These are phyloP conservation scores for Dipodomys merriami DNA, from an alignment of 2,113 vertebrate genomes.

Conservation along the genomic window DNA sequence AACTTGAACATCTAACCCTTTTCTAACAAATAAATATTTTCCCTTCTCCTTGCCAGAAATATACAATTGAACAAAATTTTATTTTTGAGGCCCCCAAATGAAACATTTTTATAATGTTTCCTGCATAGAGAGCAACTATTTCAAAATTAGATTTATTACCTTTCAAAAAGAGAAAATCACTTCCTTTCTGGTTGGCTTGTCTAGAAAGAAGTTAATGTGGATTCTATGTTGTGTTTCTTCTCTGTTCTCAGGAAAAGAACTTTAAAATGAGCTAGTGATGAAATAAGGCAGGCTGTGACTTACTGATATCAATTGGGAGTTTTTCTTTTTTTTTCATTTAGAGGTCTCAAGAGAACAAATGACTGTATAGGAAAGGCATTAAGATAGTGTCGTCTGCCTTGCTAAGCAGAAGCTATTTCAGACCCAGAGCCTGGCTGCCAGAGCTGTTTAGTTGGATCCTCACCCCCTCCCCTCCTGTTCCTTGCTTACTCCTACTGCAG, in stretches of 20 bases:
- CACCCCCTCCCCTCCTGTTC: not conserved
- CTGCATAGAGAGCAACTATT: not conserved
- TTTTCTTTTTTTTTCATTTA: not conserved
- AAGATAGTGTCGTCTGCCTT: not conserved
- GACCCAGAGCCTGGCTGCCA: not conserved
- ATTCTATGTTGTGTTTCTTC: not conserved
- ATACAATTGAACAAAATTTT: not conserved
- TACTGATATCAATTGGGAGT: not conserved
- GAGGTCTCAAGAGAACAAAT: not conserved
- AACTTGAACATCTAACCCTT: not conserved
- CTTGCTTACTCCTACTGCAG: not conserved
- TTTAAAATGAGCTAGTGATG: constrained; percentile 6
- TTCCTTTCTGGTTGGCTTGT: not conserved
- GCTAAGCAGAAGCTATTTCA: not conserved
- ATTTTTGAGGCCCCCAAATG: not conserved
- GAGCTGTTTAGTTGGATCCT: no score
- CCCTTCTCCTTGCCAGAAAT: not conserved
- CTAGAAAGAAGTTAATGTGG: not conserved
- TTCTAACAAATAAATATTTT: not conserved
- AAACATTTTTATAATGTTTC: not conserved
- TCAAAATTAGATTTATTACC: not conserved
- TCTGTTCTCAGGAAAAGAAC: not conserved
- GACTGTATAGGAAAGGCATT: not conserved
- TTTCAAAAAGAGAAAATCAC: not conserved
- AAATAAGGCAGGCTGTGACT: not conserved